Evolutionary conservation across 1,140 invertebrate species (phyloP).

Genomic region (Antheraea pernyi): DNA sequence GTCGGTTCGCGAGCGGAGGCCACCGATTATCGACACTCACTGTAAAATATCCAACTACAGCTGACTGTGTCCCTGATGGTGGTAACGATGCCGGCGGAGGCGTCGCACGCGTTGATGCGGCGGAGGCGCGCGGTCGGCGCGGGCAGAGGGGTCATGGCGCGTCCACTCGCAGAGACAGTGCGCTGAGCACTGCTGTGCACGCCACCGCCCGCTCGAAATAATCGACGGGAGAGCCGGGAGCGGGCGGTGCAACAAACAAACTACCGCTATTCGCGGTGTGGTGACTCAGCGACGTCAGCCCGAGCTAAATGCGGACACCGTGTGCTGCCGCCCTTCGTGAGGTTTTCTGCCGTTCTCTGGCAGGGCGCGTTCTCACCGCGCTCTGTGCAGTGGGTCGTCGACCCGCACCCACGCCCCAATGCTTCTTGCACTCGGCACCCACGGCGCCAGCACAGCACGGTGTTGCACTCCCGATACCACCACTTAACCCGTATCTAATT

Average conservation of each 20-base stretch:
- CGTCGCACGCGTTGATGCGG: constrained; percentile 79
- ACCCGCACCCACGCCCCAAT: constrained; percentile 63
- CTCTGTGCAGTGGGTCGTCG: constrained; percentile 63
- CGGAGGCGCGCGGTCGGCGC: constrained; percentile 61
- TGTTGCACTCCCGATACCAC: neutral
- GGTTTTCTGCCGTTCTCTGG: constrained; percentile 71
- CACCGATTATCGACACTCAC: constrained; percentile 67
- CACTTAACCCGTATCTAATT: constrained; percentile 6
- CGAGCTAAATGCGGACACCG: constrained; percentile 75
- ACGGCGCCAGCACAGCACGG: constrained; percentile 14
- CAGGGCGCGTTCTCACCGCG: constrained; percentile 58
- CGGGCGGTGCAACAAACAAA: constrained; percentile 76
- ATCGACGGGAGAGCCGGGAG: constrained; percentile 76
- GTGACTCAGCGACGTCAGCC: constrained; percentile 71
- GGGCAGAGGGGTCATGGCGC: constrained; percentile 62
- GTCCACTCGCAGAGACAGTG: constrained; percentile 54
- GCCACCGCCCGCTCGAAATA: constrained; percentile 58
- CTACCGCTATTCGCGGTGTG: constrained; percentile 70
- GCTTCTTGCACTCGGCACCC: constrained; percentile 54
- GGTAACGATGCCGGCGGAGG: constrained; percentile 77
- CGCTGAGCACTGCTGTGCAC: constrained; percentile 55
- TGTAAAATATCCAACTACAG: constrained; percentile 83
- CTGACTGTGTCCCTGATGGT: constrained; percentile 80
- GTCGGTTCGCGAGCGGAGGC: constrained; percentile 6
- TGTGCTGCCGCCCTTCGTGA: constrained; percentile 75